Percentiles rank a stretch among this genome's conserved stretches.
phyloP scores from a whole-genome alignment of 1,140 invertebrate genomes.

The Sminthurides bifidus region DNA sequence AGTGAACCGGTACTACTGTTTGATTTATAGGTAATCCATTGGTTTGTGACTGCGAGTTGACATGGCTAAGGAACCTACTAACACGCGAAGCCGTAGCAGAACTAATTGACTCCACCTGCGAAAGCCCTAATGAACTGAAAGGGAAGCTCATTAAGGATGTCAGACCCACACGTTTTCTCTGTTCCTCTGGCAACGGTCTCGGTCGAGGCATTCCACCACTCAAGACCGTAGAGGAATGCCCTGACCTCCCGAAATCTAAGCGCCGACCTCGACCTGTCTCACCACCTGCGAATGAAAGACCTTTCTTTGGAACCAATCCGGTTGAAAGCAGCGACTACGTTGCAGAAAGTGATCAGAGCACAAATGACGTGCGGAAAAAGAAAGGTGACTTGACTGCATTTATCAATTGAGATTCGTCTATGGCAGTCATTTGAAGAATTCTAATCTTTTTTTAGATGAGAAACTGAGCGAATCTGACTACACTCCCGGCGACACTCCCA shows the following conservation, averaged over 20 bases:
- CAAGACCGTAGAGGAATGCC: constrained; percentile 14
- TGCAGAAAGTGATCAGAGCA: not conserved
- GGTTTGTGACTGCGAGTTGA: constrained; percentile 60
- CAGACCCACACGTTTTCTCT: constrained; percentile 26
- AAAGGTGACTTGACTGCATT: too few species aligned
- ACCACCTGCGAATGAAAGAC: constrained; percentile 6
- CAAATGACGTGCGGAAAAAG: not conserved
- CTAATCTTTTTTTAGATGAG: constrained; percentile 19
- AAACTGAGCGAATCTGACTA: constrained; percentile 35
- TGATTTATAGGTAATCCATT: constrained; percentile 58
- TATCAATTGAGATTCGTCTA: not conserved
- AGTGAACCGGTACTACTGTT: not conserved
- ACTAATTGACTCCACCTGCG: constrained; percentile 17
- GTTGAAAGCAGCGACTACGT: not conserved
- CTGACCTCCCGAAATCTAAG: constrained; percentile 17
- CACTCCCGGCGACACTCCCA: constrained; percentile 49
- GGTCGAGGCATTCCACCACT: not conserved
- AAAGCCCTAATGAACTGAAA: constrained; percentile 23
- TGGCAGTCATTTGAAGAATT: not conserved
- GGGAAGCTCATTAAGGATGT: constrained; percentile 18
- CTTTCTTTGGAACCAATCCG: constrained; percentile 11
- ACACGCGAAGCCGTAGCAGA: constrained; percentile 23
- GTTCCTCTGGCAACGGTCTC: constrained; percentile 5
- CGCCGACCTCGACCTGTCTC: constrained; percentile 19
- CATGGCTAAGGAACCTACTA: constrained; percentile 50